Percentiles rank a stretch among this genome's conserved stretches.
Conservation (phyloP, 2,797 vertebrate genomes). For the Alosa sapidissima region DNA sequence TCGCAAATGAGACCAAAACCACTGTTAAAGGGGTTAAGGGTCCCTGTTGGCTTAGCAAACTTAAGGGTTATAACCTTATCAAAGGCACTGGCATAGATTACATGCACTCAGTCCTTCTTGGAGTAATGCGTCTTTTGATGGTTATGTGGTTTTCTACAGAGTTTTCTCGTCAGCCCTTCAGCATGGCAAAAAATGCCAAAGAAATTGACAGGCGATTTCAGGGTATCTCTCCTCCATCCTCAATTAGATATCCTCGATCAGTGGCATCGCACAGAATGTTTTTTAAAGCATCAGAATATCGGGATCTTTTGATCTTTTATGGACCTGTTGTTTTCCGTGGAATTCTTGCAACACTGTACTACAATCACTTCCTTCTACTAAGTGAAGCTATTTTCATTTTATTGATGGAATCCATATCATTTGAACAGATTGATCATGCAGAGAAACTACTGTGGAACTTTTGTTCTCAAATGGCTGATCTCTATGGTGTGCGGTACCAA, state of each 20-base stretch:
- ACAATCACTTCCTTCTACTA: conserved; percentile 48
- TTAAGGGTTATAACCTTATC: neutral
- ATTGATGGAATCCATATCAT: conserved; percentile 40
- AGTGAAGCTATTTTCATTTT: conserved; percentile 50
- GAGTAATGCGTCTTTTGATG: neutral
- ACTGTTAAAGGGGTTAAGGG: neutral
- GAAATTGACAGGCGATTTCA: neutral
- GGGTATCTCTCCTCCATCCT: neutral
- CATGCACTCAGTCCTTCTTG: neutral
- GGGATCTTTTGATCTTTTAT: conserved; percentile 42
- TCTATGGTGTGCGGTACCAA: conserved; percentile 30
- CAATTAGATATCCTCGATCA: neutral
- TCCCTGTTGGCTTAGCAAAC: neutral
- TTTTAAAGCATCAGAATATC: conserved; percentile 47
- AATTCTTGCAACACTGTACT: conserved; percentile 34
- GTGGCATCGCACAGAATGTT: conserved; percentile 41
- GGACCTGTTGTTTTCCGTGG: conserved; percentile 41
- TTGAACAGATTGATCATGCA: conserved; percentile 44
- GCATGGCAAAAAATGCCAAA: neutral
- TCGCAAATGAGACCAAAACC: too few relatives aligned
- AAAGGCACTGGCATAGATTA: neutral
- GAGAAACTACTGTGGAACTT: conserved; percentile 34
- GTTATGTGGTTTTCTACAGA: neutral
- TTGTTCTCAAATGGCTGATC: conserved; percentile 29
- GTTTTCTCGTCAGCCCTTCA: neutral